A percentile compares a stretch with the other conserved stretches of the same genome.
Conservation (phyloP, 2,797 vertebrate genomes). For the Fringilla coelebs region DNA sequence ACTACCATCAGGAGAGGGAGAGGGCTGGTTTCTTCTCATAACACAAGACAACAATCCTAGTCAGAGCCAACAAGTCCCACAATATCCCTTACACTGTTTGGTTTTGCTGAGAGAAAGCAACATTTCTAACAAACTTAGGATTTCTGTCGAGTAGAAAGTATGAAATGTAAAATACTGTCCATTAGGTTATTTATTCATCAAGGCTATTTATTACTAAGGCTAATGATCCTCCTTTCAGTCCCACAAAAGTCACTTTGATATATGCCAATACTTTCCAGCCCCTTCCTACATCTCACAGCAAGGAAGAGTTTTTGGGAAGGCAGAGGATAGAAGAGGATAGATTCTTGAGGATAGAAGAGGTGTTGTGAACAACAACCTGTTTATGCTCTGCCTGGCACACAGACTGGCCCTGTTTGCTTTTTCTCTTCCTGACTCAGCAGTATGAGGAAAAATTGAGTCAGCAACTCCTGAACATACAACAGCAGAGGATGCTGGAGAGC, state of each 20-base stretch:
- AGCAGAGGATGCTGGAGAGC: not conserved
- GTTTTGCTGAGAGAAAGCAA: not conserved
- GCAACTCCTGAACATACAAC: not conserved
- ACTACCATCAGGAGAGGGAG: not conserved
- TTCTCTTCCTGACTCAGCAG: constrained; percentile 12
- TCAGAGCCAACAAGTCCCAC: not conserved
- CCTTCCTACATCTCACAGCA: not conserved
- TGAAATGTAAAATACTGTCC: not conserved
- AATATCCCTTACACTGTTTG: not conserved
- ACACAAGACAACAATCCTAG: not conserved
- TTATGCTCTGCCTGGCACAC: not conserved
- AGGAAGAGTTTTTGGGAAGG: not conserved
- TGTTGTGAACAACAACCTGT: not conserved
- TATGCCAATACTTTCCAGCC: not conserved
- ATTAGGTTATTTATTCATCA: not conserved
- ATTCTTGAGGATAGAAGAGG: not conserved
- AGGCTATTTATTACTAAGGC: not conserved
- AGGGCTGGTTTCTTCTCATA: not conserved
- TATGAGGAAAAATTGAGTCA: constrained; percentile 29
- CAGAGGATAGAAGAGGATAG: not conserved
- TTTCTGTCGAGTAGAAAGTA: not conserved
- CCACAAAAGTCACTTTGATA: not conserved
- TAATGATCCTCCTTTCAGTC: not conserved
- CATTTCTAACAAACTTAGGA: not conserved
- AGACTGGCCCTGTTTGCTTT: not conserved